phyloP scores from a whole-genome alignment of 1,140 invertebrate genomes.

The Megalonaias nervosa region DNA sequence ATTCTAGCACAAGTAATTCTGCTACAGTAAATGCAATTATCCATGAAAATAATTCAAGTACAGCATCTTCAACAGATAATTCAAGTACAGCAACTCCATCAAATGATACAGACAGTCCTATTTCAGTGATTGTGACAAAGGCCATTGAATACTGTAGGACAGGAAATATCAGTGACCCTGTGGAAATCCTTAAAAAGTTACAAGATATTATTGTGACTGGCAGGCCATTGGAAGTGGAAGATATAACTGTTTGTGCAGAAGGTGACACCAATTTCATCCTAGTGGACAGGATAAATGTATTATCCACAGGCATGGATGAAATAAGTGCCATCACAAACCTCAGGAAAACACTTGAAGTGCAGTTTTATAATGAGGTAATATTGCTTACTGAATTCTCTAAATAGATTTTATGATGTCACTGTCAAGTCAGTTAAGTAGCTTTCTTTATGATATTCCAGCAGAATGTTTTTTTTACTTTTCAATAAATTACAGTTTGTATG shows the following conservation, averaged over 20 bases:
- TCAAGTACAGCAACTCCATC: no score
- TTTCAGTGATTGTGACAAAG: no score
- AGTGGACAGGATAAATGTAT: constrained; percentile 19
- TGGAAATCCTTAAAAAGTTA: constrained; percentile 30
- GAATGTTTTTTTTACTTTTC: neutral
- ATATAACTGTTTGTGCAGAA: constrained; percentile 2
- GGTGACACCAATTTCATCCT: constrained; percentile 29
- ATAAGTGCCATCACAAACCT: constrained; percentile 13
- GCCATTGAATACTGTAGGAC: no score
- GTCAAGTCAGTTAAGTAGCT: neutral
- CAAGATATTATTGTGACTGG: constrained; percentile 21
- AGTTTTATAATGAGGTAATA: constrained; percentile 38
- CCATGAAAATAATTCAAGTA: no score
- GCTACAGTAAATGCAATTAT: no score
- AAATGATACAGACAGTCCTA: no score
- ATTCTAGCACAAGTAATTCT: no score
- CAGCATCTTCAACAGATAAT: no score
- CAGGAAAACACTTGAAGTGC: constrained; percentile 29
- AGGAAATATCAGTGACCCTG: constrained; percentile 4
- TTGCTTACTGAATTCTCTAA: neutral
- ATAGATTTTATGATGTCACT: neutral
- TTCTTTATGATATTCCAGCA: neutral
- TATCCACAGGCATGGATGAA: constrained; percentile 27
- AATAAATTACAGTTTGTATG: neutral
- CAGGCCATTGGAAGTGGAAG: constrained; percentile 28